Percentiles rank a stretch among this genome's conserved stretches.
Evolutionary conservation across 2,113 vertebrate genomes (phyloP).

Genomic region (Bungarus multicinctus): DNA sequence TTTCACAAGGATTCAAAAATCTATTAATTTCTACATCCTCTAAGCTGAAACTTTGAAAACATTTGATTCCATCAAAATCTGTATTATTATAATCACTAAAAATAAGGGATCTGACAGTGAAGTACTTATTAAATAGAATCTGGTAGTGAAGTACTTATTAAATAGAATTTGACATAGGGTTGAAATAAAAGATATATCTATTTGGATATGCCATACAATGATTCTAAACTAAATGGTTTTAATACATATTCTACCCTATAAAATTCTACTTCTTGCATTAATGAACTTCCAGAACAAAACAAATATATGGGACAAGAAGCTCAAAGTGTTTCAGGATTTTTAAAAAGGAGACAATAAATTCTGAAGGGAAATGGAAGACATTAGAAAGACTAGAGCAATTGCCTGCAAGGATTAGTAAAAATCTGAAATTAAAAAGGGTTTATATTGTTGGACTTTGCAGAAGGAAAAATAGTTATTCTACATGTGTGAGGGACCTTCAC

Average conservation of each 20-base stretch:
- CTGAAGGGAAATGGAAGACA: too few species aligned
- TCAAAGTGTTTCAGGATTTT: too few species aligned
- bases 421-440: too few species aligned
- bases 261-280: background rate
- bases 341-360: too few species aligned
- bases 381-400: too few species aligned
- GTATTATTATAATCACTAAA: slow-evolving; percentile 20
- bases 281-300: too few species aligned
- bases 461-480: too few species aligned
- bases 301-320: too few species aligned
- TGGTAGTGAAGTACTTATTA: too few species aligned
- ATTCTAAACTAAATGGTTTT: background rate
- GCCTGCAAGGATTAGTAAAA: too few species aligned
- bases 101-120: background rate
- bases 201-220: background rate
- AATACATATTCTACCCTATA: background rate
- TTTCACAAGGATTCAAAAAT: background rate
- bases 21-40: background rate
- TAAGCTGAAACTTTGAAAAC: background rate
- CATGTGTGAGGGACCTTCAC: too few species aligned
- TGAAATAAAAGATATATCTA: background rate
- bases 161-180: background rate
- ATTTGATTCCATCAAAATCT: background rate
- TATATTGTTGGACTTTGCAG: too few species aligned
- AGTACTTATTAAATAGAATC: slow-evolving; percentile 1